phyloP scores from a whole-genome alignment of 2,113 vertebrate genomes.

The Brachypodius melanocephalos region DNA sequence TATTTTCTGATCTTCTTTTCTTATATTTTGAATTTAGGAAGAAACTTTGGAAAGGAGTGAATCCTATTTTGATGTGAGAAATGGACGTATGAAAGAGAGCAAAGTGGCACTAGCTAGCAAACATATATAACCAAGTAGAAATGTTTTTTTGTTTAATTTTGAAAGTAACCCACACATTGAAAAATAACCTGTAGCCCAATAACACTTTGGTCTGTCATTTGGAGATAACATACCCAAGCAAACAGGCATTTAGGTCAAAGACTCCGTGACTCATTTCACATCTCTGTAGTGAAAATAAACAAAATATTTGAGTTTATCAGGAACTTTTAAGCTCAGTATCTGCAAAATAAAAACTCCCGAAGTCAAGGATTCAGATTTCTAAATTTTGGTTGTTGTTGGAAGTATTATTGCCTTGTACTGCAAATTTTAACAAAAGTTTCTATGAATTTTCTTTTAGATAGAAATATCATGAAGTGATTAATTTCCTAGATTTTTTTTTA shows the following conservation, averaged over 20 bases:
- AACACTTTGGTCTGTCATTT: neutral
- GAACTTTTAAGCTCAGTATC: neutral
- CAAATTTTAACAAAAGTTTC: neutral
- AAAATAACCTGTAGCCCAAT: neutral
- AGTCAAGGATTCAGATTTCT: neutral
- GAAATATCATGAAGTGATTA: neutral
- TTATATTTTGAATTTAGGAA: neutral
- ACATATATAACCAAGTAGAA: neutral
- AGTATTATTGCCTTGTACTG: neutral
- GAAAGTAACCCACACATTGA: neutral
- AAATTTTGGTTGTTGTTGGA: neutral
- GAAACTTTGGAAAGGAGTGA: neutral
- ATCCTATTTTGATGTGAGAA: neutral
- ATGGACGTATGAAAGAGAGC: neutral
- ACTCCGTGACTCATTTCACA: neutral
- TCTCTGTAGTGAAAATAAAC: neutral
- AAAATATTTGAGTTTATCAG: neutral
- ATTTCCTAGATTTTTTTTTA: neutral
- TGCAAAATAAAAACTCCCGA: neutral
- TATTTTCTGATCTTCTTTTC: neutral
- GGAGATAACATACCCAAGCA: neutral
- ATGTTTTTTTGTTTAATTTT: neutral
- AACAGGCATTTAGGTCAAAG: neutral
- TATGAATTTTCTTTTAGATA: neutral
- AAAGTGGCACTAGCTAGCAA: neutral